Evolutionary conservation across 2,797 vertebrate genomes (phyloP).

Genomic region (Salarias fasciatus): DNA sequence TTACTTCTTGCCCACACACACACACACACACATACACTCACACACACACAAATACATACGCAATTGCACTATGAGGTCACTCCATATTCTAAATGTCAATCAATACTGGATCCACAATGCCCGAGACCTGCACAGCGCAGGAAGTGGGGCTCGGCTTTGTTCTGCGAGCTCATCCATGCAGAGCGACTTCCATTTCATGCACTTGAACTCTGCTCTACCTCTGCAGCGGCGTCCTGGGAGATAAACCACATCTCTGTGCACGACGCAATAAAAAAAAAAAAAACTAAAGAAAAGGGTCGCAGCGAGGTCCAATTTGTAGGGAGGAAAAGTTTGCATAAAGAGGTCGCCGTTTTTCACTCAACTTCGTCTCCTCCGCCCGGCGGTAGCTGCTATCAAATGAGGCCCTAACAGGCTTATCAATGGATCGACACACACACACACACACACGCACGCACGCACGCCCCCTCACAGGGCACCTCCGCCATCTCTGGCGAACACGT

Average conservation of each 20-base stretch:
- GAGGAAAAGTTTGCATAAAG: conserved; percentile 4
- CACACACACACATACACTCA: conserved; percentile 8
- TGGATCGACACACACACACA: background rate
- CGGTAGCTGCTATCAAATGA: conserved; percentile 14
- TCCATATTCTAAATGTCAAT: conserved; percentile 36
- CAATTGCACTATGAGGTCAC: background rate
- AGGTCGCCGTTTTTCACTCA: conserved; percentile 11
- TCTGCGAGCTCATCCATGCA: background rate
- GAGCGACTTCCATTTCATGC: background rate
- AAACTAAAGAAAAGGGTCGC: background rate
- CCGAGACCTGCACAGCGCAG: background rate
- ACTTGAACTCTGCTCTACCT: background rate
- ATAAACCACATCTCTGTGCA: background rate
- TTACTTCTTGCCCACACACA: background rate
- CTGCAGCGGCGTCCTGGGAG: background rate
- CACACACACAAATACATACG: background rate
- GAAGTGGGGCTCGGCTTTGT: background rate
- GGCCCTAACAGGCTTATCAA: conserved; percentile 6
- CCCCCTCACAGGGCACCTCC: background rate
- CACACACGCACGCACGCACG: background rate
- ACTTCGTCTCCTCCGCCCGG: background rate
- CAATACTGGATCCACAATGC: conserved; percentile 19
- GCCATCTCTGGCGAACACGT: conserved; percentile 5
- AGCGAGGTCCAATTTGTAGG: conserved; percentile 7
- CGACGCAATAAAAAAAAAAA: background rate